Percentiles rank a stretch among this genome's conserved stretches.
Evolutionary conservation across 2,797 vertebrate genomes (phyloP).

Genomic region (Cephalopachus bancanus): DNA sequence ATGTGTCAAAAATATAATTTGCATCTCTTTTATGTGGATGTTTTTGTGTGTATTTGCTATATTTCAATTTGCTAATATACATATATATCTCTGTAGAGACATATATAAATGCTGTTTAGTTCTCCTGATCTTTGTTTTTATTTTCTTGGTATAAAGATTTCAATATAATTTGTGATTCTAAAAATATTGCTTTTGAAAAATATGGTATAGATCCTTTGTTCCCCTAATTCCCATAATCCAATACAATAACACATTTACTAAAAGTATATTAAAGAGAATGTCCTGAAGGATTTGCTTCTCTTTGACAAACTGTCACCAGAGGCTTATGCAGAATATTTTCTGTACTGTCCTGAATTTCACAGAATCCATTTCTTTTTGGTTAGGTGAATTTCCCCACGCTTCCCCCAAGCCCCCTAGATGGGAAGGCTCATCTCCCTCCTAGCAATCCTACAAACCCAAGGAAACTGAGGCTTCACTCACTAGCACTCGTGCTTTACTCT

Average conservation of each 20-base stretch:
- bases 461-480: neutral
- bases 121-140: constrained; percentile 86
- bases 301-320: constrained; percentile 76
- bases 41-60: constrained; percentile 83
- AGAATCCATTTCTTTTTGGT: constrained; percentile 61
- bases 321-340: constrained; percentile 46
- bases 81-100: constrained; percentile 86
- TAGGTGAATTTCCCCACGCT: constrained; percentile 3
- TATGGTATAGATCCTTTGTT: constrained; percentile 76
- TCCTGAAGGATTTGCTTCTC: constrained; percentile 82
- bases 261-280: constrained; percentile 85
- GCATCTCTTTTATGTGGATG: constrained; percentile 84
- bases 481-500: neutral
- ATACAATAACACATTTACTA: constrained; percentile 85
- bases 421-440: neutral
- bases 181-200: constrained; percentile 86
- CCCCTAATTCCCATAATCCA: constrained; percentile 84
- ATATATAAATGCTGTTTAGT: constrained; percentile 86
- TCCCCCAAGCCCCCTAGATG: neutral
- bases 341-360: constrained; percentile 11
- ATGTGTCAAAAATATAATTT: constrained; percentile 87
- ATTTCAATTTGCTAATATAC: constrained; percentile 86
- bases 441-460: neutral
- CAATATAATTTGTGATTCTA: constrained; percentile 86
- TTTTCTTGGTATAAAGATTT: constrained; percentile 84